These are phyloP conservation scores for Passer montanus DNA, from an alignment of 2,113 vertebrate genomes.

Conservation along the genomic window DNA sequence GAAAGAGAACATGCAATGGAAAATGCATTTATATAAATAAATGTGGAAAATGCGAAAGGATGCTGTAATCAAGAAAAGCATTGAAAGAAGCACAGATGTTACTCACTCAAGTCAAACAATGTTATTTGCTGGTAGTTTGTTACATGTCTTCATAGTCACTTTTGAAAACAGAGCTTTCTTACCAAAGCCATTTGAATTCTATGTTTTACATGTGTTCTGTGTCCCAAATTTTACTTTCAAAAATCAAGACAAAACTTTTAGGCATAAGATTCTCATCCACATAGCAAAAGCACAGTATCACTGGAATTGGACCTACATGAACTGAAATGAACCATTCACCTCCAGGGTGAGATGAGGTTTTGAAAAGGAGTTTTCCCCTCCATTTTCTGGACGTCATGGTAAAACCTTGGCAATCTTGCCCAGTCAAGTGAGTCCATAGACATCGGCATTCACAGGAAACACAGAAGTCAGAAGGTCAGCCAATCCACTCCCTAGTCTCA, in stretches of 20 bases:
- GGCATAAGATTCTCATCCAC: not conserved
- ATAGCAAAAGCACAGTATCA: not conserved
- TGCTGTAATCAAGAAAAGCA: not conserved
- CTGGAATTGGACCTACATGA: not conserved
- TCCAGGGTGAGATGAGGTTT: not conserved
- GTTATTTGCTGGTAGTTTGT: not conserved
- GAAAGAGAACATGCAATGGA: not conserved
- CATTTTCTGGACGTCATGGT: not conserved
- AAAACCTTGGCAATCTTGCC: not conserved
- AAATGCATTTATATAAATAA: not conserved
- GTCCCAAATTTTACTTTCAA: not conserved
- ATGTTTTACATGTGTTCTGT: not conserved
- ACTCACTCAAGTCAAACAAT: not conserved
- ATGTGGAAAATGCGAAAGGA: not conserved
- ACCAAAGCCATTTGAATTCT: not conserved
- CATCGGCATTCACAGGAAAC: not conserved
- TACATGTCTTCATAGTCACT: not conserved
- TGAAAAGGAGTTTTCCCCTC: not conserved
- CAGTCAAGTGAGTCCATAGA: not conserved
- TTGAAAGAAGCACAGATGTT: not conserved
- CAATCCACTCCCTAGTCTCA: not conserved
- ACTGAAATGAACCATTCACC: not conserved
- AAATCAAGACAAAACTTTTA: not conserved
- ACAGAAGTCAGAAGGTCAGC: not conserved
- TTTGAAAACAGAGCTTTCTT: not conserved